Evolutionary conservation across 1,140 invertebrate genomes (phyloP).

Genomic region (Vollenhovia emeryi): DNA sequence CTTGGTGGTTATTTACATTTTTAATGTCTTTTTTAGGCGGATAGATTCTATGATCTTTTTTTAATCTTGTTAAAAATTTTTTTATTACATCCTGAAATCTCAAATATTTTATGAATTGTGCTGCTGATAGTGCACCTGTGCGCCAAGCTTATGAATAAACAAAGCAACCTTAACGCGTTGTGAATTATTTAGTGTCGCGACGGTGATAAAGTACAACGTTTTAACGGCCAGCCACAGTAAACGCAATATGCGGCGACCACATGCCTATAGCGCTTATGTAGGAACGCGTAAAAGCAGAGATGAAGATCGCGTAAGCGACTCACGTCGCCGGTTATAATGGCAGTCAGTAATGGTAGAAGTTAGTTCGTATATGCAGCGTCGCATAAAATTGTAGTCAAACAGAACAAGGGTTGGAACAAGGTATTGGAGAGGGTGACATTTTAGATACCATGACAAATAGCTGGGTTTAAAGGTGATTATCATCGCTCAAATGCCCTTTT

Average conservation of each 20-base stretch:
- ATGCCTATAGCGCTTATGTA: not conserved
- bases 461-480: not conserved
- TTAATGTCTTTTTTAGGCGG: too few relatives aligned
- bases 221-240: slow-evolving; percentile 11
- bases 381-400: slow-evolving; percentile 14
- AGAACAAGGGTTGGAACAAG: not conserved
- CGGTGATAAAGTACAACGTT: slow-evolving; percentile 27
- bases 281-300: slow-evolving; percentile 16
- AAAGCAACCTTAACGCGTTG: slow-evolving; percentile 13
- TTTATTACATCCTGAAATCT: not conserved
- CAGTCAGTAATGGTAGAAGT: slow-evolving; percentile 34
- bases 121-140: not conserved
- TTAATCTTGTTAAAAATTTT: too few relatives aligned
- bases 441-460: not conserved
- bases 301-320: slow-evolving; percentile 29
- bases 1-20: too few relatives aligned
- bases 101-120: not conserved
- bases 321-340: slow-evolving; percentile 41
- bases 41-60: not conserved
- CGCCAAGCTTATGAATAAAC: slow-evolving; percentile 50
- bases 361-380: slow-evolving; percentile 23
- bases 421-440: not conserved
- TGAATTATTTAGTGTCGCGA: slow-evolving; percentile 50
- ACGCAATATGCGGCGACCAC: not conserved
- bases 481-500: not conserved